These are phyloP conservation scores for Smutsia gigantea DNA, from an alignment of 2,797 vertebrate genomes.

Conservation along the genomic window DNA sequence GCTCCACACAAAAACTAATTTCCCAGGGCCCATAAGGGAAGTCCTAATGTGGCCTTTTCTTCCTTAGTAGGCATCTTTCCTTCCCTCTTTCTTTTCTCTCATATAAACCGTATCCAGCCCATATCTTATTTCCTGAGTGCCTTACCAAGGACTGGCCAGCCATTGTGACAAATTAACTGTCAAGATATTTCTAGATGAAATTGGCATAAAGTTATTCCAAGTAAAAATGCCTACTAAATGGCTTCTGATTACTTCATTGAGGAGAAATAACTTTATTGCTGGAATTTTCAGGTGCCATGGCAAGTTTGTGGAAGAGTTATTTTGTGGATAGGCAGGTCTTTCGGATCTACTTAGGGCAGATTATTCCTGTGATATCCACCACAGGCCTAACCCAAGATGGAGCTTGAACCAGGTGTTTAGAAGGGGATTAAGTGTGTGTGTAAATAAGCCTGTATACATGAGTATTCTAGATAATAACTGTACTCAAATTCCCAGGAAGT, in stretches of 20 bases:
- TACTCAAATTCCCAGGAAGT: background rate
- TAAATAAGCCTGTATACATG: background rate
- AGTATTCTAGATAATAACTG: background rate
- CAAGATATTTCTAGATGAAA: background rate
- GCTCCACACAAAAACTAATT: background rate
- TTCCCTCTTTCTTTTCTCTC: background rate
- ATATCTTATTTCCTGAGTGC: background rate
- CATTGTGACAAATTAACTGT: background rate
- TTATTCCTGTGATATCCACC: background rate
- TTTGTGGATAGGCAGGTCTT: background rate
- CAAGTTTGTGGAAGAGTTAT: background rate
- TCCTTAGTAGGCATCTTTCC: background rate
- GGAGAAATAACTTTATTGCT: background rate
- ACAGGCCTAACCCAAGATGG: background rate
- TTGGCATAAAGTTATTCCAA: background rate
- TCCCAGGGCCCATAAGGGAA: background rate
- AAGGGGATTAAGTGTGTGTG: background rate
- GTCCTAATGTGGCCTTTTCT: background rate
- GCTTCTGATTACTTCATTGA: background rate
- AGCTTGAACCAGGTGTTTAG: background rate
- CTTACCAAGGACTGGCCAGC: background rate
- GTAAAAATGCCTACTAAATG: background rate
- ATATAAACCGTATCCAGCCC: background rate
- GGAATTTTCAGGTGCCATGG: background rate
- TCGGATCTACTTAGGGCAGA: background rate